Conservation (phyloP, 1,140 invertebrate genomes). For the Drosophila novamexicana region DNA sequence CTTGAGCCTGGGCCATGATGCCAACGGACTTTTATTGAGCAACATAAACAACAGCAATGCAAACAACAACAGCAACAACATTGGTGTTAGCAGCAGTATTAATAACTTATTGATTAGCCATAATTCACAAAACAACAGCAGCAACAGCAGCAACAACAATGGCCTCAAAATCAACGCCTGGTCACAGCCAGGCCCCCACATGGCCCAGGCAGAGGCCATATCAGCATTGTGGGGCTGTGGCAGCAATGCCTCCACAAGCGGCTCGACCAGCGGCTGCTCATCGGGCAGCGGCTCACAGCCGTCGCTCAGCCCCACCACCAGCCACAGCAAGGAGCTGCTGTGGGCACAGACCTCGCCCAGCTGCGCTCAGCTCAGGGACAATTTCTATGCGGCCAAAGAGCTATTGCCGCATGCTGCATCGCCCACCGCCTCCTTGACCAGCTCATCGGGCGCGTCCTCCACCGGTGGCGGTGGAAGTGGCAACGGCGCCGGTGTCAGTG, state of each 20-base stretch:
- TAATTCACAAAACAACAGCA: slow-evolving; percentile 74
- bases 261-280: slow-evolving; percentile 72
- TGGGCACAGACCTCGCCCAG: slow-evolving; percentile 76
- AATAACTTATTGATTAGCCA: slow-evolving; percentile 84
- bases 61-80: slow-evolving; percentile 43
- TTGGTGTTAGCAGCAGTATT: slow-evolving; percentile 78
- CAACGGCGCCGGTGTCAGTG: slow-evolving; percentile 12
- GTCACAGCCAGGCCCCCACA: slow-evolving; percentile 29
- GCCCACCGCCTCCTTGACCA: slow-evolving; percentile 66
- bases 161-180: slow-evolving; percentile 40
- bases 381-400: slow-evolving; percentile 57
- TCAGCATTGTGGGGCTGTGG: slow-evolving; percentile 78
- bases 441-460: slow-evolving; percentile 59
- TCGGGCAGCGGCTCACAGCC: slow-evolving; percentile 78
- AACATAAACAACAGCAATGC: slow-evolving; percentile 43
- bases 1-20: slow-evolving; percentile 27
- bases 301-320: slow-evolving; percentile 78
- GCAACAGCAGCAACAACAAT: slow-evolving; percentile 38
- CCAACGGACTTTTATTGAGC: slow-evolving; percentile 48
- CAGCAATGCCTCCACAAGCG: slow-evolving; percentile 51
- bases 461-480: slow-evolving; percentile 33
- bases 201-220: slow-evolving; percentile 68
- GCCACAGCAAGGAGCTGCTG: slow-evolving; percentile 80
- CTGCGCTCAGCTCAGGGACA: slow-evolving; percentile 61
- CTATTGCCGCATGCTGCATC: slow-evolving; percentile 65